Evolutionary conservation across 2,888 invertebrate species (phyloP), one percentile per base, ranked within the genome.

Genomic region (Ceramica pisi): DNA sequence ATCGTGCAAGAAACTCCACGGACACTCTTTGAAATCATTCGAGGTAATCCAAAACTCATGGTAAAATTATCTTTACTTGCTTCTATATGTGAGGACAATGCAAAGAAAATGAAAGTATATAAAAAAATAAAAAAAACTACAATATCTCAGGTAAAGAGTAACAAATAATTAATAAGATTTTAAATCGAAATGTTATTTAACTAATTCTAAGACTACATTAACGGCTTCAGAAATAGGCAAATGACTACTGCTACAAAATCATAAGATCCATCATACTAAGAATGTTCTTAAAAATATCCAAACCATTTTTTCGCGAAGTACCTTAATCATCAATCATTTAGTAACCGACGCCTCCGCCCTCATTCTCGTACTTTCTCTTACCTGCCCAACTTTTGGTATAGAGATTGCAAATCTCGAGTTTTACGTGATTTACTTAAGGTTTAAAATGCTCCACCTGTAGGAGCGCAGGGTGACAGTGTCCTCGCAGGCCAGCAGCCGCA

Each of bases 401-500:
- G 19, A 1, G 19, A 19, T 46, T 46, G 46, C 46, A 46, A 19
- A 19, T 46, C 16, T 19, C 19, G 16, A 16, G 16, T 7, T 53
- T 12, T 2, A 48, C 26, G 19, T 19, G 0, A 55, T 12, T 35
- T 10, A 35, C 5, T 35, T 38, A 38, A 35, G 35, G 14, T 35
- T 31, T 4, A 5, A 12, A 21, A n/a, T 21, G 2, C 14, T 38
- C 14, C 35, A 57, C 85, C 81, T 83, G 26, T 66, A 66, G 0
- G 74, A 70, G 63, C 83, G 76, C 12, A 75, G 0, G 26, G 55
- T 69, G 12, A 0, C 14, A 9, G 51, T 56, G 10, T 75, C 71
- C 3, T 53, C n/a, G 9, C 9, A 21, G 16, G 56, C 1, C 21
- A 12, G n/a, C 23, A 65, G 50, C 19, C 5, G 55, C 1, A 1